Conservation (phyloP, 2,888 invertebrate species). For the Drosophila differens region DNA sequence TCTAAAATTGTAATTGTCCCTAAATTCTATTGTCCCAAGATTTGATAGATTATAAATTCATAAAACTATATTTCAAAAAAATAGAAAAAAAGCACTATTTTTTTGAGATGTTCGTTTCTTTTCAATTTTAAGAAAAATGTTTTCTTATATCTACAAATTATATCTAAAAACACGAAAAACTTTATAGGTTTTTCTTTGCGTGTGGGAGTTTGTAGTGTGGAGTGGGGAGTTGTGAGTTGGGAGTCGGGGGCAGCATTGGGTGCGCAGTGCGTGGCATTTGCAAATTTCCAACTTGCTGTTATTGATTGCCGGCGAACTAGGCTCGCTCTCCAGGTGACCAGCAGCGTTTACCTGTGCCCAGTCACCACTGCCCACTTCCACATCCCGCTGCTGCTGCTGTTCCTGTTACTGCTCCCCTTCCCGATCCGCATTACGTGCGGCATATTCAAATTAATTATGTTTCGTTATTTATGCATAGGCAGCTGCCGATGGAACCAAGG, state of each 20-base stretch:
- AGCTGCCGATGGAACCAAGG: slow-evolving; percentile 22
- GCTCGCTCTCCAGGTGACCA: slow-evolving; percentile 5
- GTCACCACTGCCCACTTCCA: not conserved
- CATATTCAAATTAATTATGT: slow-evolving; percentile 79
- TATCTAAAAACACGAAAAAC: not conserved
- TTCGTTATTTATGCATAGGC: slow-evolving; percentile 74
- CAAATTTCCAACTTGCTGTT: slow-evolving; percentile 58
- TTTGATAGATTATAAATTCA: too few species aligned
- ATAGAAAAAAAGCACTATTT: too few species aligned
- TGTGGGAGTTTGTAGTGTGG: not conserved
- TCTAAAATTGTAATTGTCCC: too few species aligned
- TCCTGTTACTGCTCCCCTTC: not conserved
- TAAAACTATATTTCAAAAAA: too few species aligned
- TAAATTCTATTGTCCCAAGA: too few species aligned
- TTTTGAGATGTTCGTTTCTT: too few species aligned
- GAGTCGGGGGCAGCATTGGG: slow-evolving; percentile 8
- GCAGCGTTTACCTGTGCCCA: not conserved
- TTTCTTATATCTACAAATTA: not conserved
- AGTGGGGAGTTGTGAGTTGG: not conserved
- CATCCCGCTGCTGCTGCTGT: not conserved
- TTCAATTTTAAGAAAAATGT: not conserved
- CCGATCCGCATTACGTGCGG: slow-evolving; percentile 45
- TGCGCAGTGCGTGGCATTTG: slow-evolving; percentile 36
- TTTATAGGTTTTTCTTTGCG: not conserved
- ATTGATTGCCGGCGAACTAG: slow-evolving; percentile 59